Evolutionary conservation across 2,797 vertebrate species (phyloP), one percentile per base, ranked within the genome.

Genomic region (Propithecus deckenii): DNA sequence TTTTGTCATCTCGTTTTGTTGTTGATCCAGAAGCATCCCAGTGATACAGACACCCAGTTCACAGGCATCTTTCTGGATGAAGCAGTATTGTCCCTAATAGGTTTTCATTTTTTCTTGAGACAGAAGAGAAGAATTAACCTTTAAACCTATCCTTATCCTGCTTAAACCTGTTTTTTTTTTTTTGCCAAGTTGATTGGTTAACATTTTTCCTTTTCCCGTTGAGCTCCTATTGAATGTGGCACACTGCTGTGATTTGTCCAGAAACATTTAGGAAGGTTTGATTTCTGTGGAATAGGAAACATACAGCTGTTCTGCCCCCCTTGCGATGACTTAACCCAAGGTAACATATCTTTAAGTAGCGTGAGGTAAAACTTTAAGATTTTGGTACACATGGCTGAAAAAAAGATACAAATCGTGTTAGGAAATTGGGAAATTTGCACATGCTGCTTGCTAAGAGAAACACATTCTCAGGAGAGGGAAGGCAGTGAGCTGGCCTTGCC

Each of bases 141-240:
- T 91, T 65, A 78, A 67, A 75, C 4, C 69, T 90, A 13, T 32
- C 9, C 25, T 55, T 78, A 22, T 63, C 38, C 32, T 65, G 38
- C 59, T 96, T 80, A 50, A 81, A 63, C 59, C 67, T 74, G 38
- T 18, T 72, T 41, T 48, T 28, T 32, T 78, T 48, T 28, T 32
- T 78, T 48, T 48, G 14, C 14, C 50, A 38, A 46, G 35, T 41
- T 80, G n/a, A 18, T 89, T 38, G 1, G 41, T 46, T 46, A 57
- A 35, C 81, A 55, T 86, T 91, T 94, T 86, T 91, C 52, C 35
- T 61, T 96, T 95, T 55, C 61, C 81, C 67, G 1, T 90, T 81
- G 85, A 55, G 43, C 59, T 71, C 15, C 57, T 61, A 2, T 12
- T 80, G 38, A 63, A n/a, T n/a, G 2, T 50, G 71, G 57, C 20